These are phyloP conservation scores for Dendrolimus pini DNA, from an alignment of 2,888 invertebrate species.

Conservation along the genomic window DNA sequence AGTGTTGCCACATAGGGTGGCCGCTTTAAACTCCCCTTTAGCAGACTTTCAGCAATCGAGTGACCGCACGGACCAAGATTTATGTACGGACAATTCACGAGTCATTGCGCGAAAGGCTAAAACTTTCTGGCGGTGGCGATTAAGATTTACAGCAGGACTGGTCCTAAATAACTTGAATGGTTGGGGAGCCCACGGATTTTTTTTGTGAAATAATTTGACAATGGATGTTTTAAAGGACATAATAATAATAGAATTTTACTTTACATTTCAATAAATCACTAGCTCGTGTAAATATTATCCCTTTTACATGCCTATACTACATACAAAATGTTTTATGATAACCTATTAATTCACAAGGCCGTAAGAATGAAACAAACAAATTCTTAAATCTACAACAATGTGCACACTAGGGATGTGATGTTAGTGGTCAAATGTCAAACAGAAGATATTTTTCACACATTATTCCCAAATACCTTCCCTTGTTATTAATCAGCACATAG, in stretches of 20 bases:
- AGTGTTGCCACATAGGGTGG: neutral
- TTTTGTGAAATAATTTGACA: conserved; percentile 13
- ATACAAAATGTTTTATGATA: too few species aligned
- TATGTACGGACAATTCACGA: conserved; percentile 60
- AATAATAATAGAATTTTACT: too few species aligned
- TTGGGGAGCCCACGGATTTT: conserved; percentile 37
- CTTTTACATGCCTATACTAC: too few species aligned
- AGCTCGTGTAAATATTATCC: too few species aligned
- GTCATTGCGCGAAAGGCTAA: conserved; percentile 42
- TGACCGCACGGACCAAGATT: conserved; percentile 39
- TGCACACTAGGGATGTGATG: too few species aligned
- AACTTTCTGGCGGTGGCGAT: conserved; percentile 50
- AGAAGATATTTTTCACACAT: too few species aligned
- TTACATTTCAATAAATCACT: too few species aligned
- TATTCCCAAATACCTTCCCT: neutral
- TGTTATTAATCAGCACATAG: conserved; percentile 1
- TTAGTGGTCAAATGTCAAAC: too few species aligned
- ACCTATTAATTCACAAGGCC: too few species aligned
- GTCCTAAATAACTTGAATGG: conserved; percentile 67
- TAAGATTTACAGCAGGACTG: conserved; percentile 63
- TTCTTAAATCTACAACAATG: too few species aligned
- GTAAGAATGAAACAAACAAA: too few species aligned
- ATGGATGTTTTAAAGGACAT: conserved; percentile 1
- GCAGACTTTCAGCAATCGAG: conserved; percentile 6
- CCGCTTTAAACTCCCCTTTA: neutral